Evolutionary conservation across 2,113 vertebrate species (phyloP), one percentile per base, ranked within the genome.

Genomic region (Oriolus oriolus): DNA sequence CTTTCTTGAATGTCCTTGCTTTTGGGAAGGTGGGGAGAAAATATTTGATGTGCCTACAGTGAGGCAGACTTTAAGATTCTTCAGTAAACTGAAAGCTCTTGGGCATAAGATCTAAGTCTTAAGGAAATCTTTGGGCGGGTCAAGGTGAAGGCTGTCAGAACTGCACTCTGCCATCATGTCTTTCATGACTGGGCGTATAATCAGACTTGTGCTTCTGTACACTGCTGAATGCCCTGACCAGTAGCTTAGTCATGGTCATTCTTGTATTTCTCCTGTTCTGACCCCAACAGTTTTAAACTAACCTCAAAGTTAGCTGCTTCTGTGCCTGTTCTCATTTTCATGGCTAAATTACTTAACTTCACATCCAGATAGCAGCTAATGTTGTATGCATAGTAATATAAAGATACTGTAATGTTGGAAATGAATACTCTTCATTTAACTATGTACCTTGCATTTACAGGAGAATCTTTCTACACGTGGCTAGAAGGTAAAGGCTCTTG

Each of bases 401-500:
- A 59, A 45, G 42, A 39, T 70, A 30, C 14, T 60, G 2, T 37
- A 39, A 33, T 77, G 16, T 35, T 74, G 33, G 23, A 90, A 82
- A 74, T 60, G 0, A 73, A 37, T 85, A 20, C 3, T 85, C 12
- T 68, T 83, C 16, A 41, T 94, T 95, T 97, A 96, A 96, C 60
- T 21, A 4, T 90, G 6, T 93, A 3, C 65, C 90, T 92, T 94
- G 5, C 95, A 12, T 94, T 94, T 89, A 81, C 98, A 99, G 99
- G 99, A 90, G 99, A 99, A 95, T 98, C 98, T 71, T 99, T 99
- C 98, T 99, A 99, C 98, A 98, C 98, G 1, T 99, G 99, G 99
- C 98, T 99, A 31, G 99, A 99, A 99, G 99, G 99, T 99, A 98
- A 98, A 91, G 35, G 13, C 31, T 50, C 28, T 69, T 85, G 49